phyloP scores from a whole-genome alignment of 2,888 invertebrate genomes.

The Chrysolina haemoptera region DNA sequence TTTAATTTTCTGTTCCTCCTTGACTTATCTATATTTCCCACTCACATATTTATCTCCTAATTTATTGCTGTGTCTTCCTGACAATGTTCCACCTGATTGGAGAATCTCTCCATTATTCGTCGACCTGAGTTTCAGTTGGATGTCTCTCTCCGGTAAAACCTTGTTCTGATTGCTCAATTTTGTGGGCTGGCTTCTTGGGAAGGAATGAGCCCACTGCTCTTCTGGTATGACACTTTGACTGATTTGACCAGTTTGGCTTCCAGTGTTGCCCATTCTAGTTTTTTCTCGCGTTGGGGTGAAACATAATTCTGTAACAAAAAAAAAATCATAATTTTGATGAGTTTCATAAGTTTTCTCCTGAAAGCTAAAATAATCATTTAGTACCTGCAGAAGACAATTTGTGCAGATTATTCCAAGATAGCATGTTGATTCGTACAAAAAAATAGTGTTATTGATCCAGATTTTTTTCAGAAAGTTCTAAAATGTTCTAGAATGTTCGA shows the following conservation, averaged over 20 bases:
- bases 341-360: too few species aligned
- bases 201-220: slow-evolving; percentile 64
- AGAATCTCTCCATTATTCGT: slow-evolving; percentile 89
- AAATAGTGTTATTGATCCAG: too few species aligned
- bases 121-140: slow-evolving; percentile 77
- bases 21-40: background rate
- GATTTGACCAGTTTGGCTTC: slow-evolving; percentile 65
- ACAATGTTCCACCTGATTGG: slow-evolving; percentile 87
- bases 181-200: slow-evolving; percentile 60
- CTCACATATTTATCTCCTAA: slow-evolving; percentile 45
- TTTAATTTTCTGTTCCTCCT: too few species aligned
- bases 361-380: too few species aligned
- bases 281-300: slow-evolving; percentile 26
- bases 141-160: slow-evolving; percentile 80
- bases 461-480: too few species aligned
- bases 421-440: too few species aligned
- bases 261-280: slow-evolving; percentile 67
- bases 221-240: slow-evolving; percentile 52
- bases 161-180: slow-evolving; percentile 59
- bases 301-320: slow-evolving; percentile 46
- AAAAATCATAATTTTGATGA: slow-evolving; percentile 7
- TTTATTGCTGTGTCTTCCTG: slow-evolving; percentile 72
- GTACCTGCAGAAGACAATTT: too few species aligned
- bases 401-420: too few species aligned
- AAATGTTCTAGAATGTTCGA: too few species aligned